phyloP scores from a whole-genome alignment of 1,140 invertebrate genomes.

The Drusus annulatus region DNA sequence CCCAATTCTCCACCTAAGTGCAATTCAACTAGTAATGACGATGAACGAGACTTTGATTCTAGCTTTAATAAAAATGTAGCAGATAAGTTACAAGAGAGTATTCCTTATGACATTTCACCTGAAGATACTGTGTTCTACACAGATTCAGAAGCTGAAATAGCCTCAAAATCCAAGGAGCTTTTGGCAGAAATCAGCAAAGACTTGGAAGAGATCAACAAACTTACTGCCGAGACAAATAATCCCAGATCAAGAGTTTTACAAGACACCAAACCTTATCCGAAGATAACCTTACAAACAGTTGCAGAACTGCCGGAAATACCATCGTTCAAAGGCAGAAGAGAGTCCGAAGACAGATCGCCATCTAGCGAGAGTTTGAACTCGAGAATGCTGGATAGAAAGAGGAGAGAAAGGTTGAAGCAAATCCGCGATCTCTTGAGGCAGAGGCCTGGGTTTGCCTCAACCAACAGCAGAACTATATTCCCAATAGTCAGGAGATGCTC shows the following conservation, averaged over 20 bases:
- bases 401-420: conserved; percentile 76
- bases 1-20: conserved; percentile 64
- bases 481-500: conserved; percentile 73
- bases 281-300: conserved; percentile 74
- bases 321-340: conserved; percentile 69
- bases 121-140: conserved; percentile 31
- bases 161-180: conserved; percentile 64
- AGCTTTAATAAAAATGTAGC: conserved; percentile 45
- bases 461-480: conserved; percentile 63
- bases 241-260: conserved; percentile 67
- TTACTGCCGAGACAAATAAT: conserved; percentile 68
- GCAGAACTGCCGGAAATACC: conserved; percentile 75
- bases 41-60: neutral
- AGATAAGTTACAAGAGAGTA: conserved; percentile 45
- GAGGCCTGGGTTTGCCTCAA: conserved; percentile 67
- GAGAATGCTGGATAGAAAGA: conserved; percentile 66
- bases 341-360: conserved; percentile 62
- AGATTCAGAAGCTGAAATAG: conserved; percentile 54
- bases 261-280: conserved; percentile 70
- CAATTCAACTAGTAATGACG: conserved; percentile 8
- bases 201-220: conserved; percentile 70
- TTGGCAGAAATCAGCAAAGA: conserved; percentile 71
- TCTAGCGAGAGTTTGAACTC: conserved; percentile 65
- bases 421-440: conserved; percentile 79
- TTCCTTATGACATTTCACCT: conserved; percentile 43